Evolutionary conservation across 2,888 invertebrate species (phyloP).

Genomic region (Latrodectus elegans): DNA sequence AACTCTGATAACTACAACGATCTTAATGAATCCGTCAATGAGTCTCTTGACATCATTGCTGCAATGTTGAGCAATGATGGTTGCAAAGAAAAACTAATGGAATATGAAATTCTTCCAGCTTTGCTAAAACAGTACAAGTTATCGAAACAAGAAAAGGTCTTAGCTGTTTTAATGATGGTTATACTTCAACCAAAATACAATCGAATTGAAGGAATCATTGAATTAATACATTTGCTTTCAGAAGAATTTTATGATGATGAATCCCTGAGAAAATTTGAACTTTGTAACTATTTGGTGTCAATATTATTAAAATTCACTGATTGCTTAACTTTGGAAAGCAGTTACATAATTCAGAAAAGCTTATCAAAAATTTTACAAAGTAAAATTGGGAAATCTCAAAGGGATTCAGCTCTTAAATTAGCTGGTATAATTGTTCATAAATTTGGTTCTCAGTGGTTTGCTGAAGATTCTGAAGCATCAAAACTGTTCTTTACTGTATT

Average conservation of each 20-base stretch:
- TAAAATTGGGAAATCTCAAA: slow-evolving; percentile 89
- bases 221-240: slow-evolving; percentile 79
- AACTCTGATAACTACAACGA: slow-evolving; percentile 9
- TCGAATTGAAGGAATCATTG: slow-evolving; percentile 20
- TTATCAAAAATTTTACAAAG: slow-evolving; percentile 88
- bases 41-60: slow-evolving; percentile 79
- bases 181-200: slow-evolving; percentile 31
- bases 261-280: slow-evolving; percentile 90
- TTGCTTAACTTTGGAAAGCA: slow-evolving; percentile 42
- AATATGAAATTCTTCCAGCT: slow-evolving; percentile 82
- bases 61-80: slow-evolving; percentile 77
- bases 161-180: slow-evolving; percentile 39
- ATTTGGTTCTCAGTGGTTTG: slow-evolving; percentile 88
- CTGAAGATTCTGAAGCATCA: slow-evolving; percentile 79
- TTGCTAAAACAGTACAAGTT: slow-evolving; percentile 37
- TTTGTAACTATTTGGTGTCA: slow-evolving; percentile 79
- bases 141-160: slow-evolving; percentile 38
- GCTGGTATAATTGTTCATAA: slow-evolving; percentile 87
- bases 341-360: slow-evolving; percentile 82
- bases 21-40: slow-evolving; percentile 61
- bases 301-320: slow-evolving; percentile 41
- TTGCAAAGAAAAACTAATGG: slow-evolving; percentile 86
- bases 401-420: slow-evolving; percentile 90
- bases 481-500: slow-evolving; percentile 86
- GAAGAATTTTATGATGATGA: slow-evolving; percentile 92